Evolutionary conservation across 1,140 invertebrate species (phyloP).

Genomic region (Drosophila kikkawai): DNA sequence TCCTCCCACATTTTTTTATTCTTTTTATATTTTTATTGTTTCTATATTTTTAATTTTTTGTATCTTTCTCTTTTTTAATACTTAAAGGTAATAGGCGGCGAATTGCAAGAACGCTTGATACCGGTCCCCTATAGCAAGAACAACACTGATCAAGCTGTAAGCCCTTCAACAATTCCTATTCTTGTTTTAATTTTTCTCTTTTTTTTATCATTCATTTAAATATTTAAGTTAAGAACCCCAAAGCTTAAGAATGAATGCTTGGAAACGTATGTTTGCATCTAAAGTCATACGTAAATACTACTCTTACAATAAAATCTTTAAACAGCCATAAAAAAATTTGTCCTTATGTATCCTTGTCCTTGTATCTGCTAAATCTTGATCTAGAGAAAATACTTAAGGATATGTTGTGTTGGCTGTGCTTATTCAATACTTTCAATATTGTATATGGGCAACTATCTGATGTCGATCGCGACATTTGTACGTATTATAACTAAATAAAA

Average conservation of each 20-base stretch:
- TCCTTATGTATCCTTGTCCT: too few relatives aligned
- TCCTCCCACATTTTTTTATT: constrained; percentile 64
- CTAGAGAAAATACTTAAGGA: too few relatives aligned
- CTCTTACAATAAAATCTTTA: background rate
- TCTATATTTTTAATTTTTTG: constrained; percentile 68
- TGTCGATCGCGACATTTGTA: too few relatives aligned
- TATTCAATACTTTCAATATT: too few relatives aligned
- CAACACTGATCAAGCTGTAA: constrained; percentile 99
- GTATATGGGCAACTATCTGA: too few relatives aligned
- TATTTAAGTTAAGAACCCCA: background rate
- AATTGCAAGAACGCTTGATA: constrained; percentile 99
- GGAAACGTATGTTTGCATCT: background rate
- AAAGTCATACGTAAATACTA: background rate
- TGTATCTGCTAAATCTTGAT: too few relatives aligned
- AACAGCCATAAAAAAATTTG: background rate
- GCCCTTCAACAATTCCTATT: constrained; percentile 85
- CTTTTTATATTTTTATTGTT: too few relatives aligned
- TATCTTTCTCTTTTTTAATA: constrained; percentile 61
- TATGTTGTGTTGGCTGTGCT: too few relatives aligned
- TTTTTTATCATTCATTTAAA: background rate
- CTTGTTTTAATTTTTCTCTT: constrained; percentile 11
- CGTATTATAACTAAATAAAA: too few relatives aligned
- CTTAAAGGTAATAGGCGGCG: constrained; percentile 98
- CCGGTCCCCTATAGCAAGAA: constrained; percentile 99
- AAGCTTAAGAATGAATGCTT: background rate